Conservation (phyloP, 2,113 vertebrate genomes). For the Progne subis region DNA sequence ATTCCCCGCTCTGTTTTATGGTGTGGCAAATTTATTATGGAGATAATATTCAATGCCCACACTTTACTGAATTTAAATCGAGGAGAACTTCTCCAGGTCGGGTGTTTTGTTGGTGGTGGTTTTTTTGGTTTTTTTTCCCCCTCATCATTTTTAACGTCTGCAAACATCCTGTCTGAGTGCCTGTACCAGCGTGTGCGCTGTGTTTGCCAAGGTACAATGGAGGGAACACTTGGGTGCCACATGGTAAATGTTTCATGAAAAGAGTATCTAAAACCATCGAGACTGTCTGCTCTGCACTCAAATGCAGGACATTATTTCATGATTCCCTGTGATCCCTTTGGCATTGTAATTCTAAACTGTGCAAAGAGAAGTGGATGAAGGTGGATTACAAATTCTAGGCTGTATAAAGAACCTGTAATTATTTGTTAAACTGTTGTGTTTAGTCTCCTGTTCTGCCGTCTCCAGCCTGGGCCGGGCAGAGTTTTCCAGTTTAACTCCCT, state of each 20-base stretch:
- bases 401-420: constrained; percentile 42
- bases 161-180: constrained; percentile 13
- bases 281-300: constrained; percentile 60
- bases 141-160: constrained; percentile 24
- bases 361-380: constrained; percentile 58
- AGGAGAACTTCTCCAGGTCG: constrained; percentile 27
- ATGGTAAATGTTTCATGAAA: constrained; percentile 62
- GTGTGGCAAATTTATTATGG: constrained; percentile 40
- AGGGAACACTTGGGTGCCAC: constrained; percentile 11
- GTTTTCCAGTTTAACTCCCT: constrained; percentile 24
- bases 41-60: constrained; percentile 46
- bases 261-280: constrained; percentile 48
- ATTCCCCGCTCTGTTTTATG: constrained; percentile 25
- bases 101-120: too few relatives aligned
- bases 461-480: not conserved
- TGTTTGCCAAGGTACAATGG: constrained; percentile 42
- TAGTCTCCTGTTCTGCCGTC: constrained; percentile 14
- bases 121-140: not conserved
- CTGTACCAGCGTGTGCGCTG: not conserved
- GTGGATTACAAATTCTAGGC: constrained; percentile 52
- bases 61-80: constrained; percentile 37
- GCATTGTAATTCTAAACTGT: constrained; percentile 61
- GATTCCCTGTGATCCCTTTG: constrained; percentile 63
- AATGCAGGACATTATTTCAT: constrained; percentile 54
- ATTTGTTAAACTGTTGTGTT: constrained; percentile 63